Conservation (phyloP, 2,888 invertebrate genomes). For the Hydropsyche betteni region DNA sequence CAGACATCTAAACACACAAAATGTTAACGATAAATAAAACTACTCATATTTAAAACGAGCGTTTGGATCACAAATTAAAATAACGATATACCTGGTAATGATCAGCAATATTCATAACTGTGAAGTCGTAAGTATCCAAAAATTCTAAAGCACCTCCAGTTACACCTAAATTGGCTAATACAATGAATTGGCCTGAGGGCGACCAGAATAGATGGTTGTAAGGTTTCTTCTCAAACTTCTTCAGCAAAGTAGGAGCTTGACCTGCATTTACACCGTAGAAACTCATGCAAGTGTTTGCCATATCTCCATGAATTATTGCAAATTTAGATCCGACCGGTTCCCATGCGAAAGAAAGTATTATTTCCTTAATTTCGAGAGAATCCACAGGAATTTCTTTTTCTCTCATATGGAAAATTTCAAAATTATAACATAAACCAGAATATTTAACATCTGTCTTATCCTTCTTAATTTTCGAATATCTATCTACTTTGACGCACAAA, state of each 20-base stretch:
- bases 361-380: conserved; percentile 94
- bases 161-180: conserved; percentile 86
- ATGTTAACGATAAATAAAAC: no score
- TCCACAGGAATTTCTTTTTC: conserved; percentile 98
- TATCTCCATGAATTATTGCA: conserved; percentile 95
- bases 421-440: conserved; percentile 96
- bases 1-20: conserved; percentile 71
- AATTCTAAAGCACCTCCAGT: conserved; percentile 93
- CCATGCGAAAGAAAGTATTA: conserved; percentile 96
- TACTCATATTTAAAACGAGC: no score
- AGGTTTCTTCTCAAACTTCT: conserved; percentile 87
- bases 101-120: conserved; percentile 92
- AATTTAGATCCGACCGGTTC: conserved; percentile 97
- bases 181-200: conserved; percentile 93
- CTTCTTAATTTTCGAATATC: conserved; percentile 89
- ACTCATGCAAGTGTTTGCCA: conserved; percentile 82
- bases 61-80: not conserved
- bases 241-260: conserved; percentile 86
- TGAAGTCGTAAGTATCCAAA: conserved; percentile 94
- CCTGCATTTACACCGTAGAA: conserved; percentile 93
- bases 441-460: conserved; percentile 95
- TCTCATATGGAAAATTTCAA: conserved; percentile 98
- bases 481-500: conserved; percentile 88
- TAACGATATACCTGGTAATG: conserved; percentile 78
- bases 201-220: conserved; percentile 97